Evolutionary conservation across 2,797 vertebrate species (phyloP).

Genomic region (Gambusia yucatana): DNA sequence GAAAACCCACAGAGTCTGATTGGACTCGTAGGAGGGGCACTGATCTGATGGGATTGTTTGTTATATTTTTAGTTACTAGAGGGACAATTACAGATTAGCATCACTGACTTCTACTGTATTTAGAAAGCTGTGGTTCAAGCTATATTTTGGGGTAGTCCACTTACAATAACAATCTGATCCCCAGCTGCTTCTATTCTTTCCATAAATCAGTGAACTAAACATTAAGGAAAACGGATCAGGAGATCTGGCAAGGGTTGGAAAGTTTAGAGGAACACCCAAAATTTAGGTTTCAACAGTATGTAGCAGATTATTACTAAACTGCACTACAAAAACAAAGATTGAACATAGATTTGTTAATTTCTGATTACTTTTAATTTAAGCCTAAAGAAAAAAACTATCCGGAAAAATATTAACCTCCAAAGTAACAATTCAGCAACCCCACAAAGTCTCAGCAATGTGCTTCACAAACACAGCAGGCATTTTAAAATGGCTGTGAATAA

Average conservation of each 20-base stretch:
- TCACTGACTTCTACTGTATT: conserved; percentile 5
- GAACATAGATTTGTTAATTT: not conserved
- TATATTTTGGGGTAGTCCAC: not conserved
- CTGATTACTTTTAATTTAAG: not conserved
- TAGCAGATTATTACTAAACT: not conserved
- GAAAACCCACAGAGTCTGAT: not conserved
- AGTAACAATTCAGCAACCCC: not conserved
- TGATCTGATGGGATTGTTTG: not conserved
- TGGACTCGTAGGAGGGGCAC: not conserved
- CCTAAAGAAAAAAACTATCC: not conserved
- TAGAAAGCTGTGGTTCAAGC: conserved; percentile 10
- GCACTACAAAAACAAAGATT: not conserved
- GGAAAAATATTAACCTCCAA: not conserved
- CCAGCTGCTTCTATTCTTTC: conserved; percentile 3
- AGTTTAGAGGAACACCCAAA: not conserved
- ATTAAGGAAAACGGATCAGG: not conserved
- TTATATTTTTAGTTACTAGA: conserved; percentile 6
- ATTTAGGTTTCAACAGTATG: not conserved
- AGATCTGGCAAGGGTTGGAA: not conserved
- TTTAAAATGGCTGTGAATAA: not conserved
- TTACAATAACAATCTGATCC: conserved; percentile 5
- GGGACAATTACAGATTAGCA: conserved; percentile 8
- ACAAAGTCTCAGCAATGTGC: not conserved
- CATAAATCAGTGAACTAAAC: not conserved
- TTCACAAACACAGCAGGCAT: not conserved